phyloP scores from a whole-genome alignment of 1,140 invertebrate genomes.

The Zophobas morio region DNA sequence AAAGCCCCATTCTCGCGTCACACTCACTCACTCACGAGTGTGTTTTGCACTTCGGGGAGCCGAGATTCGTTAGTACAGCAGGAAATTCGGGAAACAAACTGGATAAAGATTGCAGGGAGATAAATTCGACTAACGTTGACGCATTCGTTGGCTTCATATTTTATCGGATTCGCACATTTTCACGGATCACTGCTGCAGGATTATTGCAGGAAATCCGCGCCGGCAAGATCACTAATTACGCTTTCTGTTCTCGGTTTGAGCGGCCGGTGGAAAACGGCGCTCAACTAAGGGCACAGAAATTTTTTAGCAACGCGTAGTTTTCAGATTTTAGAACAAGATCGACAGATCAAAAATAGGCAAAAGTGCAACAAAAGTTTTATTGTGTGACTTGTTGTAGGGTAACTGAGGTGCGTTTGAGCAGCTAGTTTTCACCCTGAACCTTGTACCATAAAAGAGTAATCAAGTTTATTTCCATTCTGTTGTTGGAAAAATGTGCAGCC shows the following conservation, averaged over 20 bases:
- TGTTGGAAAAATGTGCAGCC: too few relatives aligned
- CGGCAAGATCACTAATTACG: neutral
- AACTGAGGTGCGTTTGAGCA: too few relatives aligned
- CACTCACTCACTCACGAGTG: slow-evolving; percentile 6
- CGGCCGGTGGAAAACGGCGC: too few relatives aligned
- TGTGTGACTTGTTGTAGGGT: too few relatives aligned
- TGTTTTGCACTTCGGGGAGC: slow-evolving; percentile 26
- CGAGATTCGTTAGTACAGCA: slow-evolving; percentile 47
- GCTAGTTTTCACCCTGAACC: too few relatives aligned
- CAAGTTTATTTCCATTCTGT: too few relatives aligned
- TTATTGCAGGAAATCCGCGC: neutral
- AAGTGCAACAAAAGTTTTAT: too few relatives aligned
- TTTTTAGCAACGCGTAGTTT: too few relatives aligned
- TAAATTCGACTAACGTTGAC: slow-evolving; percentile 48
- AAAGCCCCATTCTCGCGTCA: neutral
- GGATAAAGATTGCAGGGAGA: slow-evolving; percentile 52
- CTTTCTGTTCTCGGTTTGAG: neutral
- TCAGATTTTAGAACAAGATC: too few relatives aligned
- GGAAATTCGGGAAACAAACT: slow-evolving; percentile 53
- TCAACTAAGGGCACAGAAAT: too few relatives aligned
- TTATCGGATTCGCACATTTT: slow-evolving; percentile 32
- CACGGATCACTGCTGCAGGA: slow-evolving; percentile 1
- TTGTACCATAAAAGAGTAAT: too few relatives aligned
- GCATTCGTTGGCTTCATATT: slow-evolving; percentile 34
- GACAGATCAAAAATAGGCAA: too few relatives aligned